Percentiles rank a stretch among this genome's conserved stretches.
Evolutionary conservation across 2,113 vertebrate species (phyloP).

Genomic region (Nesogale talazaci): DNA sequence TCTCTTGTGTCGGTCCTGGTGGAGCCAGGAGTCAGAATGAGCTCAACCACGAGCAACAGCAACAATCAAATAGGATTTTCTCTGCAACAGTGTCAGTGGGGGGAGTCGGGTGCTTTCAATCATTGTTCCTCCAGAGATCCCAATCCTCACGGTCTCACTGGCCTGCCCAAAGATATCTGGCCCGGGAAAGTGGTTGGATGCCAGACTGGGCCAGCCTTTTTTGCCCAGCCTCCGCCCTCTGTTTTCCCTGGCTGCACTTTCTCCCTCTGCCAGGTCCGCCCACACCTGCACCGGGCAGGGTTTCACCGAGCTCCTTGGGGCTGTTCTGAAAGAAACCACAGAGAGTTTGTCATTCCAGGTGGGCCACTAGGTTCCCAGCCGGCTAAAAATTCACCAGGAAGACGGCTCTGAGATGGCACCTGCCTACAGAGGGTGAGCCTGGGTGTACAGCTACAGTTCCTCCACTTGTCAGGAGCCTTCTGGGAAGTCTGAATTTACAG

Average conservation of each 20-base stretch:
- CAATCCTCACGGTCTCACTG: neutral
- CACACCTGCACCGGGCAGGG: conserved; percentile 65
- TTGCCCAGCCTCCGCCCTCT: neutral
- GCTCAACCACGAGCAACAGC: neutral
- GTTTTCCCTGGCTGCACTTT: conserved; percentile 47
- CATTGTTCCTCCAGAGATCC: conserved; percentile 18
- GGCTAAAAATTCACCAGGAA: neutral
- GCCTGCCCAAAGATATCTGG: neutral
- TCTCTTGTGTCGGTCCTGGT: neutral
- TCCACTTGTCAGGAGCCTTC: neutral
- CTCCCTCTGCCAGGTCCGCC: neutral
- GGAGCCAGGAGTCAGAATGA: neutral
- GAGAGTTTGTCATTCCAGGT: neutral
- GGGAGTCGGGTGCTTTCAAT: conserved; percentile 32
- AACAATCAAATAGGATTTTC: neutral
- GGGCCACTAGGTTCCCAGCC: neutral
- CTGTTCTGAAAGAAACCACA: conserved; percentile 48
- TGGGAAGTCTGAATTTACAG: conserved; percentile 44
- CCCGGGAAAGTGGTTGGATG: neutral
- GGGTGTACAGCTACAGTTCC: conserved; percentile 2
- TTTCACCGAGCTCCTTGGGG: conserved; percentile 27
- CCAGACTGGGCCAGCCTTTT: neutral
- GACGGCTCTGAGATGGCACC: conserved; percentile 13
- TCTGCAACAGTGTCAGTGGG: neutral
- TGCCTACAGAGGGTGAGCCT: conserved; percentile 18